Evolutionary conservation across 2,113 vertebrate genomes (phyloP).

Genomic region (Sporophila hypoxantha): DNA sequence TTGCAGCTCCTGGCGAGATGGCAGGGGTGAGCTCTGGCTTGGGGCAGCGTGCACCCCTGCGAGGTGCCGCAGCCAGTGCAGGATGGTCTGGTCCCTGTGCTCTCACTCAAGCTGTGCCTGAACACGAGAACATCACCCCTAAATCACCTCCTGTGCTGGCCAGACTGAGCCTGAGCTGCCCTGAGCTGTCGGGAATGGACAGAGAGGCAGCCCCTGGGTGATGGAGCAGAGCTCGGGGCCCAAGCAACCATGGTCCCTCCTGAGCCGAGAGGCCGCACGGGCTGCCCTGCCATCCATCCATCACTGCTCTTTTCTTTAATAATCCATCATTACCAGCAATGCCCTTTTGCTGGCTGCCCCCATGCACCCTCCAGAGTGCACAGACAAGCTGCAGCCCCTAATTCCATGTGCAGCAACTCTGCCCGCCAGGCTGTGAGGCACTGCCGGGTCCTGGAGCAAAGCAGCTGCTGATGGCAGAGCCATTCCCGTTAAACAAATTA

Average conservation of each 20-base stretch:
- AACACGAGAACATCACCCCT: accelerated
- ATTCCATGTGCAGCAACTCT: slow-evolving; percentile 43
- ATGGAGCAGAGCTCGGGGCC: accelerated
- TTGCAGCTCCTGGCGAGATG: background rate
- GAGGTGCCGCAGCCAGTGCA: background rate
- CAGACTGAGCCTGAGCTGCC: background rate
- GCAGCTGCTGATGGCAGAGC: slow-evolving; percentile 67
- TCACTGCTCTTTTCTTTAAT: accelerated
- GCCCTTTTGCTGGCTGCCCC: background rate
- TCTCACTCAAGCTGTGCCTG: background rate
- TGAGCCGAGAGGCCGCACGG: no score
- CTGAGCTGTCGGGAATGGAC: accelerated
- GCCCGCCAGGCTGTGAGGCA: slow-evolving; percentile 36
- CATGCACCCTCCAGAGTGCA: background rate
- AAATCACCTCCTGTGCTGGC: accelerated
- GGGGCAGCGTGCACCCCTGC: background rate
- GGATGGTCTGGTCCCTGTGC: accelerated
- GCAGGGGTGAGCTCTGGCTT: background rate
- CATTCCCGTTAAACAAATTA: slow-evolving; percentile 72
- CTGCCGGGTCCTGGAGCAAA: slow-evolving; percentile 62
- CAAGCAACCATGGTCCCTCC: accelerated
- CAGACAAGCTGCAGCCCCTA: slow-evolving; percentile 61
- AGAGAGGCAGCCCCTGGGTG: background rate
- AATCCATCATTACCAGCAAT: background rate
- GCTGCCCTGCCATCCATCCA: accelerated